These are phyloP conservation scores for Neoitamus cyanurus DNA, from an alignment of 2,888 invertebrate genomes.

Conservation along the genomic window DNA sequence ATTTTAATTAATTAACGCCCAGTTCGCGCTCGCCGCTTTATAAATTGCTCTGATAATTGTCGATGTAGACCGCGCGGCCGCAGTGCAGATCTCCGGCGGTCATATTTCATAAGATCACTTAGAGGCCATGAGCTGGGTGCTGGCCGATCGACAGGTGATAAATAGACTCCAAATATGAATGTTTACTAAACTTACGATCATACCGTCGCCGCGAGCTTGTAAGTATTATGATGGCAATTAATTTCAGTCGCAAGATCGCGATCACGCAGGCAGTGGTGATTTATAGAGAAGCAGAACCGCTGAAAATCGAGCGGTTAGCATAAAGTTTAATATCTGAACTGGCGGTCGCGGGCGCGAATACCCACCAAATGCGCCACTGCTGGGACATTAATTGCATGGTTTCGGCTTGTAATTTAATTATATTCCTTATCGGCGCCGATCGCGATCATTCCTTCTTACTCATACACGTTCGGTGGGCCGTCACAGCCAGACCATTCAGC, in stretches of 20 bases:
- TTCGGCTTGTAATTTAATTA: constrained; percentile 20
- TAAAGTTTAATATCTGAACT: constrained; percentile 4
- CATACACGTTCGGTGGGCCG: background rate
- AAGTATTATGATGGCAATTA: constrained; percentile 36
- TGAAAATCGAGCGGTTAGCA: background rate
- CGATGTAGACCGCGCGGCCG: background rate
- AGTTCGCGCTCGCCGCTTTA: background rate
- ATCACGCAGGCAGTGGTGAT: constrained; percentile 1
- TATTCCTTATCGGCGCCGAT: background rate
- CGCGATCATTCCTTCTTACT: background rate
- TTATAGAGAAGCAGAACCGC: background rate
- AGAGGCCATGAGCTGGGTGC: constrained; percentile 9
- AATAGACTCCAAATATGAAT: constrained; percentile 34
- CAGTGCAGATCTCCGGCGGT: background rate
- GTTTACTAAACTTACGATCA: constrained; percentile 22
- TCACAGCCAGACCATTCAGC: background rate
- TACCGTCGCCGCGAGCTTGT: constrained; percentile 24
- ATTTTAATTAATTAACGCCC: constrained; percentile 39
- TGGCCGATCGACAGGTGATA: constrained; percentile 33
- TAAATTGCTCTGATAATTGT: constrained; percentile 26
- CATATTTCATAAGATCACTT: constrained; percentile 29
- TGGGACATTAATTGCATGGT: background rate
- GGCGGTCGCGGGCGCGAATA: background rate
- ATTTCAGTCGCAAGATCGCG: constrained; percentile 7
- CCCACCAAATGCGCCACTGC: background rate